Percentiles rank a stretch among this genome's conserved stretches.
These are phyloP conservation scores for Drosophila watanabei DNA, from an alignment of 1,140 invertebrate species.

Conservation along the genomic window DNA sequence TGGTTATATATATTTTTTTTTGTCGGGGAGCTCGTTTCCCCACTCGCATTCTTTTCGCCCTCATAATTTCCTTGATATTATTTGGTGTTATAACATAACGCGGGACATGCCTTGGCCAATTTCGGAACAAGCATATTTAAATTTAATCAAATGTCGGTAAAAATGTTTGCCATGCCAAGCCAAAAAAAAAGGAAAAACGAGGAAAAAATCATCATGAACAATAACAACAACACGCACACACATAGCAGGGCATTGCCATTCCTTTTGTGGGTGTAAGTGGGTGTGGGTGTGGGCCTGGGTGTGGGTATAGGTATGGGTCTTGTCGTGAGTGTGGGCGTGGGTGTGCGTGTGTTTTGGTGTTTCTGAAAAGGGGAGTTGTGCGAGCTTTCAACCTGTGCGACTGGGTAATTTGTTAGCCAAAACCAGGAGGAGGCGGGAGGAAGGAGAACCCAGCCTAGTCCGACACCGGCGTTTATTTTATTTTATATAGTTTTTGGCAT, in stretches of 20 bases:
- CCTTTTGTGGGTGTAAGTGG: conserved; percentile 18
- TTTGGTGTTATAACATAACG: conserved; percentile 61
- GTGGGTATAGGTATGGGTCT: background rate
- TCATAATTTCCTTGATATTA: conserved; percentile 50
- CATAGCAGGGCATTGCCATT: conserved; percentile 54
- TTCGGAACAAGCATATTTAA: conserved; percentile 79
- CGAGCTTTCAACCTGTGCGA: conserved; percentile 64
- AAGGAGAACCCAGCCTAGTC: conserved; percentile 36
- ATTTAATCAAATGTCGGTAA: conserved; percentile 84
- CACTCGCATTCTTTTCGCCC: conserved; percentile 44
- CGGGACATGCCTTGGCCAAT: conserved; percentile 69
- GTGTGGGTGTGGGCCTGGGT: conserved; percentile 20
- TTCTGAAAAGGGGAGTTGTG: conserved; percentile 12
- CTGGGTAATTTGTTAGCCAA: conserved; percentile 79
- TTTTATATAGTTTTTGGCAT: conserved; percentile 80
- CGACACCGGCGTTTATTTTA: conserved; percentile 75
- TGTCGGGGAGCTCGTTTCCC: conserved; percentile 8
- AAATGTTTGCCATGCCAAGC: conserved; percentile 74
- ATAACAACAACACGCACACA: conserved; percentile 58
- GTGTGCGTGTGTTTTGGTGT: conserved; percentile 11
- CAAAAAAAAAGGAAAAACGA: conserved; percentile 1
- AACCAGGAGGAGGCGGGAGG: conserved; percentile 17
- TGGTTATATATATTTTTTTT: conserved; percentile 4
- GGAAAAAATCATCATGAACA: conserved; percentile 43
- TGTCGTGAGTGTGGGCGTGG: background rate